These are phyloP conservation scores for Altica lythri DNA, from an alignment of 2,888 invertebrate genomes.

Conservation along the genomic window DNA sequence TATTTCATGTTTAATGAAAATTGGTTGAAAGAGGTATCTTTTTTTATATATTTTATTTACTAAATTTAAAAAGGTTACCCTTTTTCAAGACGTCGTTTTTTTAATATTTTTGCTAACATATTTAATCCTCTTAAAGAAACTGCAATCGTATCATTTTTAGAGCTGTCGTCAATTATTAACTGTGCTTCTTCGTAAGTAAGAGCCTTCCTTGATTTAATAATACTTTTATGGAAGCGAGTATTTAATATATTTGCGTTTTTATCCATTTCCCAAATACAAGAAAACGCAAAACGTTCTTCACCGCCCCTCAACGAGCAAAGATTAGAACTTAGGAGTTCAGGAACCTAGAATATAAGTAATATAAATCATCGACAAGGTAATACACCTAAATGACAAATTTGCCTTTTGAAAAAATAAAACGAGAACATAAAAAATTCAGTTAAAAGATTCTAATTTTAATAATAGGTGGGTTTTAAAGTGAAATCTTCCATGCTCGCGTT, in stretches of 20 bases:
- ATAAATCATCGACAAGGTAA: too few species aligned
- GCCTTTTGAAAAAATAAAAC: too few species aligned
- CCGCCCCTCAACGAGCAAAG: constrained; percentile 91
- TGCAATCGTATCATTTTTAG: constrained; percentile 73
- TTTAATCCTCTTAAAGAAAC: constrained; percentile 81
- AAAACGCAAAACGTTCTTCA: constrained; percentile 93
- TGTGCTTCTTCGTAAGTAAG: constrained; percentile 98
- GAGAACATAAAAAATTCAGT: too few species aligned
- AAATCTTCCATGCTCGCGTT: too few species aligned
- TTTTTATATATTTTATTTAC: too few species aligned
- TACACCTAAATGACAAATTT: too few species aligned
- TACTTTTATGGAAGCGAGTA: constrained; percentile 87
- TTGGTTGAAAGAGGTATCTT: too few species aligned
- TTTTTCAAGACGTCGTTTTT: constrained; percentile 60
- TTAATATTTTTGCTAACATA: constrained; percentile 87
- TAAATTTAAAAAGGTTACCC: constrained; percentile 33
- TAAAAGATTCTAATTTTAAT: too few species aligned
- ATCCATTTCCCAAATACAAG: constrained; percentile 93
- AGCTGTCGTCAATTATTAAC: constrained; percentile 83
- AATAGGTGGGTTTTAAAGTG: too few species aligned
- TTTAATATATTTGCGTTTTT: constrained; percentile 79
- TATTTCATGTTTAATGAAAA: neutral
- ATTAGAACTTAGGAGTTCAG: constrained; percentile 90
- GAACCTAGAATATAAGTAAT: too few species aligned
- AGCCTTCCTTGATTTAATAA: constrained; percentile 88